These are phyloP conservation scores for Cacajao melanocephalus DNA, from an alignment of 2,797 vertebrate genomes.

Conservation along the genomic window DNA sequence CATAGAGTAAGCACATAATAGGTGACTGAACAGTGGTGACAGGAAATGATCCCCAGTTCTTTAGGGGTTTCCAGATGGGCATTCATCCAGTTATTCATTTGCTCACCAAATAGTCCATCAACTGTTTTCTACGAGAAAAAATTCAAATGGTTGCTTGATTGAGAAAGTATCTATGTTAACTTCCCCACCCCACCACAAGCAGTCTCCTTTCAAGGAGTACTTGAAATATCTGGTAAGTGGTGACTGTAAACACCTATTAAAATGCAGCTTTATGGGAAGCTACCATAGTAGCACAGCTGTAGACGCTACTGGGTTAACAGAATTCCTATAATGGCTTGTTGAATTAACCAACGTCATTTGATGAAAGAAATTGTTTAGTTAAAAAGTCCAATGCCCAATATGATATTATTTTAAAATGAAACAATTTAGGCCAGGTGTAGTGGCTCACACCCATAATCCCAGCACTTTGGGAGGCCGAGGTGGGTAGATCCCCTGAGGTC, in stretches of 20 bases:
- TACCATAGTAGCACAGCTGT: neutral
- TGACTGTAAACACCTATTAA: slow-evolving; percentile 69
- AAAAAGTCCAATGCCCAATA: neutral
- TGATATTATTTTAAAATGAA: slow-evolving; percentile 5
- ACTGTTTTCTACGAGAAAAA: neutral
- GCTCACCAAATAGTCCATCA: neutral
- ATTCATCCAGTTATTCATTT: neutral
- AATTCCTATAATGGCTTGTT: neutral
- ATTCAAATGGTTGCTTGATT: neutral
- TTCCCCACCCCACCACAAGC: neutral
- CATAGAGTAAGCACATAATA: neutral
- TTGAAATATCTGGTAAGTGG: slow-evolving; percentile 49
- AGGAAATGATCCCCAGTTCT: neutral
- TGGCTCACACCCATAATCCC: no score
- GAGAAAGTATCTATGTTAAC: neutral
- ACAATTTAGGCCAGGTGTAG: neutral
- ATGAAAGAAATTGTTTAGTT: neutral
- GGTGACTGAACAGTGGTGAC: neutral
- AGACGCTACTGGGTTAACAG: neutral
- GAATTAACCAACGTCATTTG: neutral
- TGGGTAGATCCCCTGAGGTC: no score
- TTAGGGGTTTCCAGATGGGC: neutral
- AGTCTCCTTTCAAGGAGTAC: slow-evolving; percentile 31
- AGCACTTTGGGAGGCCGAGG: no score
- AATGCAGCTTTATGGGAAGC: slow-evolving; percentile 54